Evolutionary conservation across 2,113 vertebrate genomes (phyloP).

Genomic region (Octodon degus): DNA sequence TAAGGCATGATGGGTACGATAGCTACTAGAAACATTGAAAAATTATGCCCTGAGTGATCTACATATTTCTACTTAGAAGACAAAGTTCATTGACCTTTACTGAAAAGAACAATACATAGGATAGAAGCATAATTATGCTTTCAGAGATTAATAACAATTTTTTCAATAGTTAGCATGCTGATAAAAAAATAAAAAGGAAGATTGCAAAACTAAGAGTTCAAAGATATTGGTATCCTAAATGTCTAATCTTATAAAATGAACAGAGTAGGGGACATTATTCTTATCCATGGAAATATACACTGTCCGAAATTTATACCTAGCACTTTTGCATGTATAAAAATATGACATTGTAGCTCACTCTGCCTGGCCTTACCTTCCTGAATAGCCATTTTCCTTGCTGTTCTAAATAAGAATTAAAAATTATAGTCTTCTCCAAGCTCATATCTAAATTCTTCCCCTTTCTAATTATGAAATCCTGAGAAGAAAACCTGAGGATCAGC

Average conservation of each 20-base stretch:
- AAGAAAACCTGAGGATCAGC: neutral
- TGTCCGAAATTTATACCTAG: neutral
- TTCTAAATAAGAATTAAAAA: neutral
- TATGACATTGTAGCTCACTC: neutral
- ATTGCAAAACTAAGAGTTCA: neutral
- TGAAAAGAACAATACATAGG: neutral
- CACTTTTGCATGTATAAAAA: neutral
- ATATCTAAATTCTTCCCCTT: neutral
- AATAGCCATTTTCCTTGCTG: neutral
- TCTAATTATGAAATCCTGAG: neutral
- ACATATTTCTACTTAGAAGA: neutral
- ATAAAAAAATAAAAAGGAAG: neutral
- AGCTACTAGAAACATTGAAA: neutral
- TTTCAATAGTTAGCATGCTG: neutral
- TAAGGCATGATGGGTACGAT: rapidly evolving
- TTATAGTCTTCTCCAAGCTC: neutral
- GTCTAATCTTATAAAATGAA: neutral
- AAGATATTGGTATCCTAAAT: neutral
- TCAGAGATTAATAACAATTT: neutral
- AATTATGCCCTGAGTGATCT: neutral
- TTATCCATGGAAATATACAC: neutral
- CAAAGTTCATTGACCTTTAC: neutral
- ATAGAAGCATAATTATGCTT: neutral
- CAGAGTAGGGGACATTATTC: neutral
- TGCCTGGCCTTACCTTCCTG: neutral